Conservation (phyloP, 92 coral and sea anemone genomes). For the Montipora capitata region DNA sequence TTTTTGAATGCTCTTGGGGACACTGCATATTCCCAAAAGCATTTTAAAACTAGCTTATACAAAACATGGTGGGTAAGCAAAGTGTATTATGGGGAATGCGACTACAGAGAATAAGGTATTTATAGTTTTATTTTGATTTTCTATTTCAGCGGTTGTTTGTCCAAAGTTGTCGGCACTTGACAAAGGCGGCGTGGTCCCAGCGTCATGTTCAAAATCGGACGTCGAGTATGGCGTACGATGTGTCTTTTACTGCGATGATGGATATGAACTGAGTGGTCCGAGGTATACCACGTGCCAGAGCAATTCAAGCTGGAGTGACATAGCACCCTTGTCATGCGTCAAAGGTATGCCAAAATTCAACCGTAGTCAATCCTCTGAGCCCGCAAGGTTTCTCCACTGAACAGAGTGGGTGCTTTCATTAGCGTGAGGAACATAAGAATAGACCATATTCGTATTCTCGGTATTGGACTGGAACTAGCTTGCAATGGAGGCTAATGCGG, state of each 20-base stretch:
- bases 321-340: slow-evolving; percentile 85
- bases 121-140: background rate
- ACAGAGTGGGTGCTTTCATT: too few relatives aligned
- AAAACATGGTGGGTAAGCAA: too few relatives aligned
- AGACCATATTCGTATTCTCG: too few relatives aligned
- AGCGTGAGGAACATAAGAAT: too few relatives aligned
- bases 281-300: slow-evolving; percentile 92
- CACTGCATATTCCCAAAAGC: too few relatives aligned
- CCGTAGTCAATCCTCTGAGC: background rate
- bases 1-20: too few relatives aligned
- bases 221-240: slow-evolving; percentile 94
- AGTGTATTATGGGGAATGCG: too few relatives aligned
- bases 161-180: slow-evolving; percentile 74
- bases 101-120: too few relatives aligned
- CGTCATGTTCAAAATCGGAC: slow-evolving; percentile 81
- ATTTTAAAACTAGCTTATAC: too few relatives aligned
- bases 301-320: slow-evolving; percentile 90
- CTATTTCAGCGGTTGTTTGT: slow-evolving; percentile 85
- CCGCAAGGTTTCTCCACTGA: too few relatives aligned
- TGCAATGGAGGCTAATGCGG: too few relatives aligned
- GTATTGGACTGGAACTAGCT: too few relatives aligned
- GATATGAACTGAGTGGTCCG: slow-evolving; percentile 94
- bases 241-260: slow-evolving; percentile 88
- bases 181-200: slow-evolving; percentile 91
- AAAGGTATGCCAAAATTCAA: slow-evolving; percentile 2